Evolutionary conservation across 2,797 vertebrate genomes (phyloP), one percentile per base, ranked within the genome.

Genomic region (Margarornis squamiger): DNA sequence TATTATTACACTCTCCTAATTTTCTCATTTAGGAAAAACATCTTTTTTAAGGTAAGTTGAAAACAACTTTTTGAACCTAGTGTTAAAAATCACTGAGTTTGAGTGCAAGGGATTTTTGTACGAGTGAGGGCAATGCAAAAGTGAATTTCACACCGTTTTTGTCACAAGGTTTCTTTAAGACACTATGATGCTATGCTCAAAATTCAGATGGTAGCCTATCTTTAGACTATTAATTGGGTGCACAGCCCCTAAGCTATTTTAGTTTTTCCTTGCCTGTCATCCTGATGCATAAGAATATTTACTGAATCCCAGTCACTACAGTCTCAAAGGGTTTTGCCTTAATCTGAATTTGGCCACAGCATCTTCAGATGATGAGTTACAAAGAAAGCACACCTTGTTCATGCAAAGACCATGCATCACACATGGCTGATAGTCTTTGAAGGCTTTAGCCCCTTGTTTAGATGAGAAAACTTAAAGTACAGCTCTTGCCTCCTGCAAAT

Each of bases 71-170:
- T 41, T 49, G 18, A 77, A 23, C 19, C 22, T 32, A 36, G 23
- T 23, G 19, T 32, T 30, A 59, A 38, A 88, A 83, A 57, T 45
- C 12, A 70, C 14, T 11, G 14, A 79, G 13, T 72, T 82, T 26
- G 20, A 83, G 76, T 45, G 13, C 29, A 6, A 48, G 11, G 8
- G 18, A 1, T 18, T 70, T 83, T 57, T 46, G 10, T 21, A 41
- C 0, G 2, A 51, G 10, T 19, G 27, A 78, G 46, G 8, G 24
- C 2, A 2, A 62, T 4, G 4, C 32, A 46, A 13, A 71, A 59
- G 19, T 21, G 4, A 73, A 70, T 19, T 34, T 49, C 7, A 29
- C 26, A 6, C 4, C 0, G 0, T 0, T 58, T 70, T 80, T 73
- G 10, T 49, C 26, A 10, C 8, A 34, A 3, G 41, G 1, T 32